These are phyloP conservation scores for Squalus acanthias DNA, from an alignment of 2,797 vertebrate genomes.

Conservation along the genomic window DNA sequence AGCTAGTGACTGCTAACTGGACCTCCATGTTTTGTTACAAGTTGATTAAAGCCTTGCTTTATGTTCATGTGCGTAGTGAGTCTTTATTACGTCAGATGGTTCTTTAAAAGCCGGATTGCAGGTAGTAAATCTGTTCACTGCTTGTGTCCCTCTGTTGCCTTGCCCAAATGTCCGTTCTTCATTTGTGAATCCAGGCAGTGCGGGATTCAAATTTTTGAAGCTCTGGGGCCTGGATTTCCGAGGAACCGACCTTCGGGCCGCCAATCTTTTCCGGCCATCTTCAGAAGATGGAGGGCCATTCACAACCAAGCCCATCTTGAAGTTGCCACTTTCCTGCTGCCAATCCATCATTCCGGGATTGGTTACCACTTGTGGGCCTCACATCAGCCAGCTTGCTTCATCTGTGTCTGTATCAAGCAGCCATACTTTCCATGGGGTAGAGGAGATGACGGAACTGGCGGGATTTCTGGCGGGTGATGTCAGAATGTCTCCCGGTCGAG, in stretches of 20 bases:
- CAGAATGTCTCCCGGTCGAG: not conserved
- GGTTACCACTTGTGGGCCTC: not conserved
- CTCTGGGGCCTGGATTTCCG: not conserved
- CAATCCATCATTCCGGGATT: not conserved
- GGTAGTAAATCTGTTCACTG: not conserved
- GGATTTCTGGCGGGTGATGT: not conserved
- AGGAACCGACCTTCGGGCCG: not conserved
- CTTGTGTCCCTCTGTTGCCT: too few relatives aligned
- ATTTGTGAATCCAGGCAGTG: too few relatives aligned
- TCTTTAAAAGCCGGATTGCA: not conserved
- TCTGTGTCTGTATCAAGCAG: not conserved
- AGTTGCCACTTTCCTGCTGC: not conserved
- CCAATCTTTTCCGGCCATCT: not conserved
- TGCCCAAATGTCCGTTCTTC: too few relatives aligned
- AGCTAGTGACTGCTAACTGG: too few relatives aligned
- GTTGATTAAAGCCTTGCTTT: too few relatives aligned
- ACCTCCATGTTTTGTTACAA: too few relatives aligned
- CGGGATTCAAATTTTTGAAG: not conserved
- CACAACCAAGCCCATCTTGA: not conserved
- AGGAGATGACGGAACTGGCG: not conserved
- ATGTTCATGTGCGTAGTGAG: too few relatives aligned
- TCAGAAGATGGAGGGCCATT: not conserved
- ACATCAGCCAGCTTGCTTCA: not conserved
- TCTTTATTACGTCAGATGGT: too few relatives aligned
- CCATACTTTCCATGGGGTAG: not conserved